Conservation (phyloP, 1,140 invertebrate genomes). For the Drosophila nebulosa region DNA sequence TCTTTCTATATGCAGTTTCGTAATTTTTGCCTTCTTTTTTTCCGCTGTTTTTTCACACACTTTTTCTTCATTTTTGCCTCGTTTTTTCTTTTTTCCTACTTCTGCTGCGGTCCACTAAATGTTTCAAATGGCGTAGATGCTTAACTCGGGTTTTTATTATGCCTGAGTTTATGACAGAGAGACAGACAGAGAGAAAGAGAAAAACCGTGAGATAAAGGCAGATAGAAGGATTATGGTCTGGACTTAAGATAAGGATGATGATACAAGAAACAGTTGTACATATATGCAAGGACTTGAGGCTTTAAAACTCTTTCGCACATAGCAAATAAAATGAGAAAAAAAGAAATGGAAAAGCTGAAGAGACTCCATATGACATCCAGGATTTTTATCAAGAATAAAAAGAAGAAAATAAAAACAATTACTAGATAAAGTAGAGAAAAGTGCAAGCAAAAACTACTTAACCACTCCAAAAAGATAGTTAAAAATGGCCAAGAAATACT, state of each 20-base stretch:
- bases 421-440: too few species aligned
- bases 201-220: neutral
- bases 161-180: slow-evolving; percentile 15
- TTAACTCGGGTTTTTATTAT: slow-evolving; percentile 47
- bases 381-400: too few species aligned
- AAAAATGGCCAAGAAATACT: too few species aligned
- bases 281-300: slow-evolving; percentile 15
- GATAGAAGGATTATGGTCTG: neutral
- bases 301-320: slow-evolving; percentile 6
- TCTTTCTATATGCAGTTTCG: slow-evolving; percentile 43
- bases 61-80: neutral
- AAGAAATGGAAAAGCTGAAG: neutral
- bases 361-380: too few species aligned
- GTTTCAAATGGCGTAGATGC: slow-evolving; percentile 53
- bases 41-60: neutral
- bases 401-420: too few species aligned
- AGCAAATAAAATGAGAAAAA: neutral
- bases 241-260: neutral
- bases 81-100: neutral
- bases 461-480: too few species aligned
- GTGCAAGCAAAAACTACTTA: too few species aligned
- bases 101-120: slow-evolving; percentile 48
- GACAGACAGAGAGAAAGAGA: neutral
- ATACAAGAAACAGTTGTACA: neutral
- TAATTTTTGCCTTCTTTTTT: slow-evolving; percentile 3